phyloP scores from a whole-genome alignment of 2,113 vertebrate genomes.

The Malurus alboscapulatus region DNA sequence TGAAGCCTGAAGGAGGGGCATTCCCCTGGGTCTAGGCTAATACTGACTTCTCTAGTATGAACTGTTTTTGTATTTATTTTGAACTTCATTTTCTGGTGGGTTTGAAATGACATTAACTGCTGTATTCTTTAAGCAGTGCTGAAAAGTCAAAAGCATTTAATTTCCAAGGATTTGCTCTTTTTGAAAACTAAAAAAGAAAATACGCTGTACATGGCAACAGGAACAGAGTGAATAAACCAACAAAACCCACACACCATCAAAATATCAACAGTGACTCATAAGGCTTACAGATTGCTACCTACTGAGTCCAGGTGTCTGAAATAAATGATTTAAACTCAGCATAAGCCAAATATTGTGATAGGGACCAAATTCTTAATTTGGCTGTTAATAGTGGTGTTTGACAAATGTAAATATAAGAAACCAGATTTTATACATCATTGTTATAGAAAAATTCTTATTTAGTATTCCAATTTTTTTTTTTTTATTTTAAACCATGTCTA shows the following conservation, averaged over 20 bases:
- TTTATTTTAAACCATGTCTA: background rate
- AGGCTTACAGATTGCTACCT: background rate
- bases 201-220: background rate
- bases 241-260: background rate
- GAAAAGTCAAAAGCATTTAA: background rate
- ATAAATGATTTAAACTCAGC: background rate
- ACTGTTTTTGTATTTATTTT: background rate
- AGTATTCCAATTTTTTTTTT: background rate
- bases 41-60: background rate
- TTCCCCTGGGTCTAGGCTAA: background rate
- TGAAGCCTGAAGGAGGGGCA: background rate
- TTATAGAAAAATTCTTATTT: background rate
- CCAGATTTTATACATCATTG: background rate
- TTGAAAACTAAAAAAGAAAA: background rate
- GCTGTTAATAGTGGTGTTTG: background rate
- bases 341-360: background rate
- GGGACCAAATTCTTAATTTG: background rate
- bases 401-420: background rate
- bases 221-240: background rate
- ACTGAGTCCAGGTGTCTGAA: background rate
- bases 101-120: background rate
- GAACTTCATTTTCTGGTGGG: background rate
- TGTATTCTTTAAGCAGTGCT: background rate
- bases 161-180: background rate
- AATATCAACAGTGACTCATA: constrained; percentile 32